Conservation (phyloP, 2,113 vertebrate genomes). For the Lathamus discolor region DNA sequence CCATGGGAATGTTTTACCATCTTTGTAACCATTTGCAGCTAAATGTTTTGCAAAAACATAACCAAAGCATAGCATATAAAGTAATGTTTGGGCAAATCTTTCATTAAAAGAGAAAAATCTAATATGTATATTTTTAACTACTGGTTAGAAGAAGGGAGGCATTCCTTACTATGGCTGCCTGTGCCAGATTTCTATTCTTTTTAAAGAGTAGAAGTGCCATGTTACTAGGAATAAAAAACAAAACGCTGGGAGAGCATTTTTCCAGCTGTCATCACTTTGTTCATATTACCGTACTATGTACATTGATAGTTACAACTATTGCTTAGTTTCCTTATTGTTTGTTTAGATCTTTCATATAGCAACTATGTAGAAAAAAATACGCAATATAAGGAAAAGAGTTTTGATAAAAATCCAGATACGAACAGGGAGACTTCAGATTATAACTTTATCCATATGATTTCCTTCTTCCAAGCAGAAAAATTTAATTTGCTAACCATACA, state of each 20-base stretch:
- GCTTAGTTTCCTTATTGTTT: constrained; percentile 41
- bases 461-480: not conserved
- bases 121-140: not conserved
- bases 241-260: not conserved
- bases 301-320: constrained; percentile 27
- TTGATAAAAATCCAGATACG: not conserved
- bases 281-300: not conserved
- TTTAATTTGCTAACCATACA: not conserved
- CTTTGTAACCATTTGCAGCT: not conserved
- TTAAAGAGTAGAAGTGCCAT: not conserved
- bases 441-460: not conserved
- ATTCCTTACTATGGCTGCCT: not conserved
- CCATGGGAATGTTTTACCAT: not conserved
- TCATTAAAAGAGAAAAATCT: not conserved
- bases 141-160: not conserved
- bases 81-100: not conserved
- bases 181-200: not conserved
- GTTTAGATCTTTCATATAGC: constrained; percentile 26
- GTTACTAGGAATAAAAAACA: constrained; percentile 27
- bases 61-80: not conserved
- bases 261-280: constrained; percentile 42
- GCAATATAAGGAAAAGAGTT: not conserved
- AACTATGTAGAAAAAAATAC: not conserved
- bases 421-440: not conserved
- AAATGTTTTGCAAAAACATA: not conserved